Conservation (phyloP, 1,140 invertebrate genomes). For the Drosophila parvula region DNA sequence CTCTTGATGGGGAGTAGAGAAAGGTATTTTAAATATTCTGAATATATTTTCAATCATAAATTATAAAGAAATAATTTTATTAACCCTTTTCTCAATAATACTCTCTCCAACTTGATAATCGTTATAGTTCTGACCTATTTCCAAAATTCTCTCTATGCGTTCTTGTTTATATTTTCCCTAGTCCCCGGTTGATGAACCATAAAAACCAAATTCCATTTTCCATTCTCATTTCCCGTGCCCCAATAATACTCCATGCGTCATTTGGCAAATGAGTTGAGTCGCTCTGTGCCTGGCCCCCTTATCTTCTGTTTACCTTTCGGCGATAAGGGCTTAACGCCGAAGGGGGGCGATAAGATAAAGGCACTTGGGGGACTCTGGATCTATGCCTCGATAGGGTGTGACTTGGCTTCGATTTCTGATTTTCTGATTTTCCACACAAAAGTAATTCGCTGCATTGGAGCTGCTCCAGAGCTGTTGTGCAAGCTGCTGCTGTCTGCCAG, state of each 20-base stretch:
- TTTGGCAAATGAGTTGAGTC: slow-evolving; percentile 52
- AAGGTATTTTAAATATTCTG: not conserved
- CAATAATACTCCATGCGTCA: slow-evolving; percentile 39
- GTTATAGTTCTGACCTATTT: slow-evolving; percentile 13
- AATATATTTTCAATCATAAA: not conserved
- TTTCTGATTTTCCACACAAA: slow-evolving; percentile 47
- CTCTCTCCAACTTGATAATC: not conserved
- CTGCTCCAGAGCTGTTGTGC: slow-evolving; percentile 44
- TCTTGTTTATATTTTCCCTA: slow-evolving; percentile 27
- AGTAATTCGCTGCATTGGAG: slow-evolving; percentile 28
- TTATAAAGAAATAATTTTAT: not conserved
- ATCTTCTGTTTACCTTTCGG: slow-evolving; percentile 50
- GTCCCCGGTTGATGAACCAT: slow-evolving; percentile 34
- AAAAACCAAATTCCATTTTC: slow-evolving; percentile 24
- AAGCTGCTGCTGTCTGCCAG: slow-evolving; percentile 46
- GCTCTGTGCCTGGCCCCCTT: slow-evolving; percentile 5
- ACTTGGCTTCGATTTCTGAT: slow-evolving; percentile 51
- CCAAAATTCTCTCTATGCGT: not conserved
- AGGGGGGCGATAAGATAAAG: slow-evolving; percentile 42
- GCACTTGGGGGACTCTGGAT: slow-evolving; percentile 30
- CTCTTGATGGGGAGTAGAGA: no score
- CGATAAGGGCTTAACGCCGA: slow-evolving; percentile 49
- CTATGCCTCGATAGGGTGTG: slow-evolving; percentile 46
- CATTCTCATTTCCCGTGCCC: slow-evolving; percentile 19
- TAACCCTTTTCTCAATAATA: not conserved